Conservation (phyloP, 2,888 invertebrate genomes). For the Pachliopta kotzebuea region DNA sequence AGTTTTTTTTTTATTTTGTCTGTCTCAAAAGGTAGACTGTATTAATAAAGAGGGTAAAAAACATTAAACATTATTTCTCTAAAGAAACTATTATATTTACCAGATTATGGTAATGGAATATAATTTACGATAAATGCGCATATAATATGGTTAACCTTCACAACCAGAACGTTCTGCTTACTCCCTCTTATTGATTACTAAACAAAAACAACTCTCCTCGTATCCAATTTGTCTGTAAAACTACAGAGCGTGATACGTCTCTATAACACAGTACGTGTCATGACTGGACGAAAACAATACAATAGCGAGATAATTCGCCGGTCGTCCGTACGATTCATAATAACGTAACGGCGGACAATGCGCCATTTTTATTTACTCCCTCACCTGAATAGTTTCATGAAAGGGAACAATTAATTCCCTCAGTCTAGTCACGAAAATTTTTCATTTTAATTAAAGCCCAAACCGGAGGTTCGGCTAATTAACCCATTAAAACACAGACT, state of each 20-base stretch:
- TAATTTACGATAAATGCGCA: too few relatives aligned
- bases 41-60: too few relatives aligned
- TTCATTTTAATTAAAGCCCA: conserved; percentile 78
- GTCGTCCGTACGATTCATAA: conserved; percentile 31
- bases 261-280: neutral
- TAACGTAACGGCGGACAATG: conserved; percentile 38
- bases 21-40: too few relatives aligned
- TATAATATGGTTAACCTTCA: neutral
- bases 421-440: conserved; percentile 77
- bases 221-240: neutral
- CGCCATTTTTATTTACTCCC: conserved; percentile 55
- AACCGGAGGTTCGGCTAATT: conserved; percentile 76
- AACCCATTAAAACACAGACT: conserved; percentile 79
- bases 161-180: neutral
- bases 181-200: too few relatives aligned
- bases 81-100: too few relatives aligned
- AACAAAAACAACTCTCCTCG: neutral
- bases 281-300: conserved; percentile 8
- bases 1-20: too few relatives aligned
- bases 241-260: neutral
- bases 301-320: neutral
- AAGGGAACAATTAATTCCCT: conserved; percentile 71
- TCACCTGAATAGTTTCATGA: conserved; percentile 75
- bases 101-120: too few relatives aligned
- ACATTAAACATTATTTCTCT: too few relatives aligned